Conservation (phyloP, 2,888 invertebrate genomes). For the Sturmia bella region DNA sequence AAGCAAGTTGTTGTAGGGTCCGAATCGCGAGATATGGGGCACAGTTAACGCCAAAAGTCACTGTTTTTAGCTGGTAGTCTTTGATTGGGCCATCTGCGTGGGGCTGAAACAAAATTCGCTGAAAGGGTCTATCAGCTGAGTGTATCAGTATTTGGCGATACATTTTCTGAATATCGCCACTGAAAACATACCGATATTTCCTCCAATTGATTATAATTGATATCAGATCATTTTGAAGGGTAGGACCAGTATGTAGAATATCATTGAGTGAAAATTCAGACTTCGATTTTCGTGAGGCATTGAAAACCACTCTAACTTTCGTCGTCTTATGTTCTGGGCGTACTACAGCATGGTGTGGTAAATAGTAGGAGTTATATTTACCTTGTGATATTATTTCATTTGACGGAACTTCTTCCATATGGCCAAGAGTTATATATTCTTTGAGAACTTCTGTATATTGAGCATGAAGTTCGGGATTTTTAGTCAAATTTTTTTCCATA, state of each 20-base stretch:
- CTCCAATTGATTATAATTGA: conserved; percentile 51
- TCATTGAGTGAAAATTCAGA: conserved; percentile 66
- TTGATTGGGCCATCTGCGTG: conserved; percentile 6
- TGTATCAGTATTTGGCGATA: conserved; percentile 65
- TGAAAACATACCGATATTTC: conserved; percentile 59
- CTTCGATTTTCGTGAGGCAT: conserved; percentile 60
- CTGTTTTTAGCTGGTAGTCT: conserved; percentile 51
- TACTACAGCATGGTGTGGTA: conserved; percentile 67
- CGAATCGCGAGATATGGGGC: conserved; percentile 50
- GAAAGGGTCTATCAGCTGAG: conserved; percentile 55
- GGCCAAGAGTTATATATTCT: conserved; percentile 45
- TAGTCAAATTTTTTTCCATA: conserved; percentile 29
- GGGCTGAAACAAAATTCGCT: conserved; percentile 63
- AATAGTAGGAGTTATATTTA: too few relatives aligned
- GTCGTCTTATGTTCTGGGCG: conserved; percentile 60
- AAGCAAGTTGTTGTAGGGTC: conserved; percentile 48
- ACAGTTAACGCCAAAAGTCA: conserved; percentile 68
- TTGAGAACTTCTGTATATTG: conserved; percentile 31
- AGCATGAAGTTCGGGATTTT: not conserved
- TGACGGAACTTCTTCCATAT: conserved; percentile 30
- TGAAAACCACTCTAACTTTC: conserved; percentile 68
- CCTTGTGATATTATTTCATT: conserved; percentile 33
- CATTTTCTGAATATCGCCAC: conserved; percentile 69
- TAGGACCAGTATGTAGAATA: conserved; percentile 54
- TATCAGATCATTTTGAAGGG: conserved; percentile 59